Percentiles rank a stretch among this genome's conserved stretches.
phyloP scores from a whole-genome alignment of 2,888 invertebrate species.

The Lissocephala sabroskyi region DNA sequence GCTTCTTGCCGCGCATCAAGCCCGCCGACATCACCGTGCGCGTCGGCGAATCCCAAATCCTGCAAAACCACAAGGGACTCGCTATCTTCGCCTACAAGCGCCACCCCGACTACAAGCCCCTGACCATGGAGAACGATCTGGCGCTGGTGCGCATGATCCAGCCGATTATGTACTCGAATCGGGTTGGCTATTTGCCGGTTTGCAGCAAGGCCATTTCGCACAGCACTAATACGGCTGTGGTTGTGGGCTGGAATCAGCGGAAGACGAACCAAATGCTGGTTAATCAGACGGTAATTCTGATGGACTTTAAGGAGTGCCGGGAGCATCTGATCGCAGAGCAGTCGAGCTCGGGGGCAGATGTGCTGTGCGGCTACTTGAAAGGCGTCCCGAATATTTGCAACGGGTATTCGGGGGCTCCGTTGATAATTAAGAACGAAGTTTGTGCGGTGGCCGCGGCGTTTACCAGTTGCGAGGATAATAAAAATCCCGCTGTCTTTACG shows the following conservation, averaged over 20 bases:
- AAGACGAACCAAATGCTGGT: not conserved
- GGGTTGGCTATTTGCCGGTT: conserved; percentile 3
- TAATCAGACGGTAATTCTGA: not conserved
- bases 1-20: not conserved
- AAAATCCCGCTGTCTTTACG: conserved; percentile 9
- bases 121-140: conserved; percentile 1
- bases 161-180: not conserved
- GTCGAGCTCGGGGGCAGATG: too few species aligned
- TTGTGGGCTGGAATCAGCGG: conserved; percentile 5
- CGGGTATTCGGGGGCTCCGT: conserved; percentile 16
- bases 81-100: conserved; percentile 1
- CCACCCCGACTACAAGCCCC: conserved; percentile 6
- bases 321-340: too few species aligned
- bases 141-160: conserved; percentile 4
- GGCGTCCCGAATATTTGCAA: conserved; percentile 3
- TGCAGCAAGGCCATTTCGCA: not conserved
- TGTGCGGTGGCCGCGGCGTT: conserved; percentile 14
- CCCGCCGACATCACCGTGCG: not conserved
- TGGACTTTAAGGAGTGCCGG: not conserved
- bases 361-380: too few species aligned
- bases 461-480: not conserved
- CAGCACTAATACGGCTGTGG: not conserved
- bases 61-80: not conserved
- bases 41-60: not conserved
- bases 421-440: conserved; percentile 2